These are phyloP conservation scores for Dryobates pubescens DNA, from an alignment of 2,797 vertebrate species.

Conservation along the genomic window DNA sequence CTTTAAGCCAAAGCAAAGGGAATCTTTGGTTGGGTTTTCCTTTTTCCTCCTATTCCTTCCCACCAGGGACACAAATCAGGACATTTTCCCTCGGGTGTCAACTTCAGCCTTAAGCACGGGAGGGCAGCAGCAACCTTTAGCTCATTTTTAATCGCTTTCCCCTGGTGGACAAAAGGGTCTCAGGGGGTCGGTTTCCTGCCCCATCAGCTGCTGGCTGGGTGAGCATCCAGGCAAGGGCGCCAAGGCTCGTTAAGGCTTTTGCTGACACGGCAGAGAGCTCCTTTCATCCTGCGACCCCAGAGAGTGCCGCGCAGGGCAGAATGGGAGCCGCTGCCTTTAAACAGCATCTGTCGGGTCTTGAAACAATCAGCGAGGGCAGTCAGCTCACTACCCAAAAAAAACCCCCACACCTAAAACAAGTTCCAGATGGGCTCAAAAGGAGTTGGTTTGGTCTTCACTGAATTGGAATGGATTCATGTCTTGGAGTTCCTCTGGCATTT, in stretches of 20 bases:
- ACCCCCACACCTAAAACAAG: not conserved
- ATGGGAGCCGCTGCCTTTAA: conserved; percentile 10
- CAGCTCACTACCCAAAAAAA: conserved; percentile 15
- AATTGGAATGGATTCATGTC: conserved; percentile 59
- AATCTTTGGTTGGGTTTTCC: not conserved
- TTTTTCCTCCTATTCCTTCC: not conserved
- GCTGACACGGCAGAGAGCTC: not conserved
- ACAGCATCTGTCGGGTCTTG: conserved; percentile 61
- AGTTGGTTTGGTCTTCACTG: conserved; percentile 60
- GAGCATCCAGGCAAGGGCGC: not conserved
- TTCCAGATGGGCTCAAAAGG: conserved; percentile 66
- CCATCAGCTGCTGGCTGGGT: not conserved
- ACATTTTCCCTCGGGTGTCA: not conserved
- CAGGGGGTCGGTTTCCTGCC: not conserved
- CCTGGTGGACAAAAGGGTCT: not conserved
- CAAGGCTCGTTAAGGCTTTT: not conserved
- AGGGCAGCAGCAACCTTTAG: not conserved
- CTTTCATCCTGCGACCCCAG: not conserved
- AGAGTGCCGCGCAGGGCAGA: not conserved
- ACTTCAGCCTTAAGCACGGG: not conserved
- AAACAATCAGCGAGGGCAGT: conserved; percentile 50
- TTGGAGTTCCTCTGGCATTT: conserved; percentile 58
- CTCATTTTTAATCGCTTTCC: not conserved
- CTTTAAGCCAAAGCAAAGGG: not conserved
- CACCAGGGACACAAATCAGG: not conserved